A percentile compares a stretch with the other conserved stretches of the same genome.
Evolutionary conservation across 2,113 vertebrate genomes (phyloP).

Genomic region (Megalops atlanticus): DNA sequence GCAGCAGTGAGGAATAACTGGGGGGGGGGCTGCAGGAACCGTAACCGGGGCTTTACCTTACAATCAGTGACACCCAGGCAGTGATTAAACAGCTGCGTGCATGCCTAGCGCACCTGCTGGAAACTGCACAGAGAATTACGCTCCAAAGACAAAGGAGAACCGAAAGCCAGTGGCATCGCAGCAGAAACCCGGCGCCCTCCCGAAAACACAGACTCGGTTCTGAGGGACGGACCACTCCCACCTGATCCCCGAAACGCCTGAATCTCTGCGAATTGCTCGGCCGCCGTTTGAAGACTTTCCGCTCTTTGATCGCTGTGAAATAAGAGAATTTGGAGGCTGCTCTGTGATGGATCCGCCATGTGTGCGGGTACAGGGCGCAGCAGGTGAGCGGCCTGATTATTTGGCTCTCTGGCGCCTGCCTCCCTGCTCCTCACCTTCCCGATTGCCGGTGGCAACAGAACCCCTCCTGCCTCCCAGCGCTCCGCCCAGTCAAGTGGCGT

Average conservation of each 20-base stretch:
- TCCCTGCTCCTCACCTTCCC: neutral
- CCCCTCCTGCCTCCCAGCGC: neutral
- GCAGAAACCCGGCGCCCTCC: neutral
- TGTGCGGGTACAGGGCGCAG: neutral
- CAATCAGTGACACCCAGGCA: neutral
- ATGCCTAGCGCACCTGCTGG: neutral
- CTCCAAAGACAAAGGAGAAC: neutral
- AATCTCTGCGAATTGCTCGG: too few relatives aligned
- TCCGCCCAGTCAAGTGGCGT: neutral
- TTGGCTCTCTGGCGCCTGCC: neutral
- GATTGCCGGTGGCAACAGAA: neutral
- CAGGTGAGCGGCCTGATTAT: slow-evolving; percentile 1
- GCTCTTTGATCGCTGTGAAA: neutral
- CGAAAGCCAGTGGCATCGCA: neutral
- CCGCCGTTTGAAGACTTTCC: neutral
- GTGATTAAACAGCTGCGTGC: neutral
- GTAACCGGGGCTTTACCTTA: neutral
- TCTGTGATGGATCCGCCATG: neutral
- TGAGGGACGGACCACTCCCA: neutral
- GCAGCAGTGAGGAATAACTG: too few relatives aligned
- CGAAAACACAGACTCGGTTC: neutral
- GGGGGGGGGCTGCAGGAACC: neutral
- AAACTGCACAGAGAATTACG: neutral
- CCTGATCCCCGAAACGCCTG: neutral
- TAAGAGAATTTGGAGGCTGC: neutral